Evolutionary conservation across 1,140 invertebrate genomes (phyloP).

Genomic region (Cepaea nemoralis): DNA sequence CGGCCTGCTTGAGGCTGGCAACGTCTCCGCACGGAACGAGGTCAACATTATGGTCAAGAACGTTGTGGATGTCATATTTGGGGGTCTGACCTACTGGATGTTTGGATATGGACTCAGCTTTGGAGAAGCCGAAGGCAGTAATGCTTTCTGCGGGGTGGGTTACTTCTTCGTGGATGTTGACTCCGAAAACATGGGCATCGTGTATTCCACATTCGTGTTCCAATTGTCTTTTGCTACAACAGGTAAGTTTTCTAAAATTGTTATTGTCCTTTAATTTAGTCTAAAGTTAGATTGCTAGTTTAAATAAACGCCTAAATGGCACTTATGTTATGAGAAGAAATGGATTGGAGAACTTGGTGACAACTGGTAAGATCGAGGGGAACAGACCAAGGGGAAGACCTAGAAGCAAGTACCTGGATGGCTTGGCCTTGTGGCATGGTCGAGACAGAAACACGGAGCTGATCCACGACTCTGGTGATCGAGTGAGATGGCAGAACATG

Average conservation of each 20-base stretch:
- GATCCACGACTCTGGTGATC: too few relatives aligned
- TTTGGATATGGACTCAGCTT: constrained; percentile 94
- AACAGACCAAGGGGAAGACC: too few relatives aligned
- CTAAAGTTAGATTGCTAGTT: too few relatives aligned
- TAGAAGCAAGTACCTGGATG: too few relatives aligned
- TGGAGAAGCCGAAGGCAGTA: constrained; percentile 78
- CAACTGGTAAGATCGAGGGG: too few relatives aligned
- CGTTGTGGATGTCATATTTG: constrained; percentile 82
- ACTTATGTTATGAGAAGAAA: too few relatives aligned
- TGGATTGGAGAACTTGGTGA: too few relatives aligned
- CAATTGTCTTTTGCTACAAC: constrained; percentile 68
- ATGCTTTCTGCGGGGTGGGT: constrained; percentile 80
- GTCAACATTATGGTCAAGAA: constrained; percentile 78
- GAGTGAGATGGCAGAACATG: too few relatives aligned
- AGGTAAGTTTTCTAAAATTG: constrained; percentile 13
- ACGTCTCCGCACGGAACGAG: constrained; percentile 75
- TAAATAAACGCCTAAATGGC: too few relatives aligned
- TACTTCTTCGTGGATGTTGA: constrained; percentile 73
- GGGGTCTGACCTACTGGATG: constrained; percentile 93
- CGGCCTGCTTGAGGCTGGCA: constrained; percentile 76
- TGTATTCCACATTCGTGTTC: constrained; percentile 63
- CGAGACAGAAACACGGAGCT: too few relatives aligned
- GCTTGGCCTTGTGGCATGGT: too few relatives aligned
- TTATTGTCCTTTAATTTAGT: too few relatives aligned
- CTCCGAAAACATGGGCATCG: constrained; percentile 66